Evolutionary conservation across 2,797 vertebrate genomes (phyloP).

Genomic region (Myotis vivesi): DNA sequence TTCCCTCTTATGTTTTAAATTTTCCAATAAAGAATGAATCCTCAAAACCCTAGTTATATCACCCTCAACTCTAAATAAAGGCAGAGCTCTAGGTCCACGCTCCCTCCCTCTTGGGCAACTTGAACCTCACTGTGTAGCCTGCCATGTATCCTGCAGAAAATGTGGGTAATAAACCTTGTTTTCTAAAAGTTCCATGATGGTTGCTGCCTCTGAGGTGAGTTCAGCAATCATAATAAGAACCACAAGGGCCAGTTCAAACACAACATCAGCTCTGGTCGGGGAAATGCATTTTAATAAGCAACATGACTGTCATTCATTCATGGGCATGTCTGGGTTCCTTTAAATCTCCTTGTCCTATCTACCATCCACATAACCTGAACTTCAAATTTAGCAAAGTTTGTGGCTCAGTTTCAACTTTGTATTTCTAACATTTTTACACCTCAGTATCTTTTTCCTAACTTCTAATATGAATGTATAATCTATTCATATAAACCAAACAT

Average conservation of each 20-base stretch:
- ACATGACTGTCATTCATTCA: background rate
- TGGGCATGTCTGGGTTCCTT: background rate
- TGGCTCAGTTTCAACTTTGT: background rate
- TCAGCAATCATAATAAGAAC: background rate
- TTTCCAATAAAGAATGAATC: background rate
- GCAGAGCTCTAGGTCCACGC: background rate
- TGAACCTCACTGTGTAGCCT: background rate
- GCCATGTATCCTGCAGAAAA: background rate
- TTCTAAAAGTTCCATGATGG: background rate
- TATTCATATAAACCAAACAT: slow-evolving; percentile 23
- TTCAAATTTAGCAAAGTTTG: background rate
- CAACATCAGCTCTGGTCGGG: background rate
- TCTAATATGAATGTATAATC: background rate
- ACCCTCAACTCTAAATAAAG: background rate
- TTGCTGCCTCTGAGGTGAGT: background rate
- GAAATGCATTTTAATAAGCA: background rate
- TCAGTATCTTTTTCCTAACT: background rate
- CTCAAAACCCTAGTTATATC: background rate
- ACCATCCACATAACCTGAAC: background rate
- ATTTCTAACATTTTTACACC: slow-evolving; percentile 15
- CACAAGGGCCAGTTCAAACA: background rate
- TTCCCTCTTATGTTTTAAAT: background rate
- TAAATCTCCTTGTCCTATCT: background rate
- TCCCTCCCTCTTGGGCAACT: background rate
- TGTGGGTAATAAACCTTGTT: background rate